Base-by-base conservation (phyloP, 2,113 vertebrate species). In the Limnothrissa miodon region DNA sequence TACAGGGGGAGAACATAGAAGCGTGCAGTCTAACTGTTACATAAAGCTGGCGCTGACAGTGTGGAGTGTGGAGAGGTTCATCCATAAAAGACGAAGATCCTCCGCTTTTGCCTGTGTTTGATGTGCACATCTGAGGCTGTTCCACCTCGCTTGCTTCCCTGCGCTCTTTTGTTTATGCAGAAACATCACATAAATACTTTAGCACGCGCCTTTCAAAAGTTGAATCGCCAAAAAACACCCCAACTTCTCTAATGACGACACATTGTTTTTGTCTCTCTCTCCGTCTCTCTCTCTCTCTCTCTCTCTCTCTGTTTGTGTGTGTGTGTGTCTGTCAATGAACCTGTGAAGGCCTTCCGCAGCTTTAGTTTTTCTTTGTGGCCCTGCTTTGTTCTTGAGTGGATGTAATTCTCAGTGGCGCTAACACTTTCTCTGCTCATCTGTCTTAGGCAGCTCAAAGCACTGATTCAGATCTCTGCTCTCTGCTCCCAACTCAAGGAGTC, bases 151-250 rank as follows among this genome's bases (percentile, higher is more conserved):
- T n/a, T n/a, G n/a, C 66, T 66, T 25, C 66, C 66, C 4, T 13
- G 15, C 29, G 29, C 66, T 56, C 51, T 74, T 74, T 74, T 74
- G 66, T 74, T 33, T 33, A 33, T 33, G 25, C 21, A 29, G 9
- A 74, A 36, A 62, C 36, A 74, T 74, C 66, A 74, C 66, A 74
- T 74, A 33, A 74, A 74, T 74, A 74, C 29, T 74, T 74, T 5
- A 74, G 66, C 29, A 74, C 29, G 13, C 59, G 59, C 59, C 4
- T 66, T 66, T 66, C 66, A 74, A 74, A 74, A 74, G 66, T 74
- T 74, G 66, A 36, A 36, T 74, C 1, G 66, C 33, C 3, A 36
- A 66, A n/a, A 74, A 74, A 74, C 4, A 25, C n/a, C 21, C n/a
- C n/a, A 25, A 36, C 62, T 70, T 13, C 29, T 74, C 66, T 74